Conservation (phyloP, 37 sponge, comb jelly and placozoan species). For the Geodia barretti region DNA sequence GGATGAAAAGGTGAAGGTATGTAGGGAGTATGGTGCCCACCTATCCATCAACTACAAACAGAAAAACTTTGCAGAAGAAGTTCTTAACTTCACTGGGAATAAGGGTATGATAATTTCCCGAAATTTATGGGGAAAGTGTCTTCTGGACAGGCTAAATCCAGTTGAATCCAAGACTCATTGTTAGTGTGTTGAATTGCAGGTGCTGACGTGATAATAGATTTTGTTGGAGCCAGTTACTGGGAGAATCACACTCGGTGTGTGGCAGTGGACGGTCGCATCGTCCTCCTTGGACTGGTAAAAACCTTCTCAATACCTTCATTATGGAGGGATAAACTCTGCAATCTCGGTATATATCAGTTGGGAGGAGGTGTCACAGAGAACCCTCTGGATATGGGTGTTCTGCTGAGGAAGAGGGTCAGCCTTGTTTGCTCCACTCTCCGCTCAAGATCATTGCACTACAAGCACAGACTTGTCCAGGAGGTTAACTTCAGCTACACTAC, state of each 20-base stretch:
- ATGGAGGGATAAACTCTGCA: too few species aligned
- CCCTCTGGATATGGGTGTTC: slow-evolving; percentile 42
- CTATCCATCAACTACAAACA: slow-evolving; percentile 78
- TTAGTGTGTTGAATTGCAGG: slow-evolving; percentile 63
- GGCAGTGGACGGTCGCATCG: slow-evolving; percentile 78
- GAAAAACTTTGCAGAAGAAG: slow-evolving; percentile 76
- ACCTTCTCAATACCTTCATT: too few species aligned
- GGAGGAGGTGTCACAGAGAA: slow-evolving; percentile 52
- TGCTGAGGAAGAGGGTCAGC: slow-evolving; percentile 72
- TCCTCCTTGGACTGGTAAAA: slow-evolving; percentile 77
- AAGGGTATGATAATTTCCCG: slow-evolving; percentile 41
- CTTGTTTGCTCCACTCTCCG: slow-evolving; percentile 73
- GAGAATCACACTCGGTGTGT: slow-evolving; percentile 72
- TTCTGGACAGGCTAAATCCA: not conserved
- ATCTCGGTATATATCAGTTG: too few species aligned
- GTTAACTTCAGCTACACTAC: too few species aligned
- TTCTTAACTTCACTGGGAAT: slow-evolving; percentile 49
- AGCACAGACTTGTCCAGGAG: slow-evolving; percentile 53
- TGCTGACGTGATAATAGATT: slow-evolving; percentile 83
- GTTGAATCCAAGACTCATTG: not conserved
- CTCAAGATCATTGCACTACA: slow-evolving; percentile 70
- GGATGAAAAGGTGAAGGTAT: slow-evolving; percentile 70
- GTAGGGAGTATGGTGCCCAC: slow-evolving; percentile 74
- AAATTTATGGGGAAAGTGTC: not conserved
- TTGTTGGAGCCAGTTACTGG: slow-evolving; percentile 87